These are phyloP conservation scores for Cyrtorhinus lividipennis DNA, from an alignment of 1,140 invertebrate species.

Conservation along the genomic window DNA sequence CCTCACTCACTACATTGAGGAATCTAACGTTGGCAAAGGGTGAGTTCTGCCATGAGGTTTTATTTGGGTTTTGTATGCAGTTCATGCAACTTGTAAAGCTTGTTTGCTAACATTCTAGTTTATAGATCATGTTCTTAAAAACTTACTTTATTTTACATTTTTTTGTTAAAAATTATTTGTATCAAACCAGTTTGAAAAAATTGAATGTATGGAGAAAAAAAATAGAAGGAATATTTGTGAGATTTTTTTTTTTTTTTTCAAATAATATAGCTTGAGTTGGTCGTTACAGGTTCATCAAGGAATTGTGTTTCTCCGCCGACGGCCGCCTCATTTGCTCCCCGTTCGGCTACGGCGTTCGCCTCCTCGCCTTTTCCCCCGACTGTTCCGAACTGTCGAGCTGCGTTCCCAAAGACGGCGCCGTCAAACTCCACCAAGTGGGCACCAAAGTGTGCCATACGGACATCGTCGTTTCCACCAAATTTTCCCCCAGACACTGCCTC, in stretches of 20 bases:
- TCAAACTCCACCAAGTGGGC: constrained; percentile 42
- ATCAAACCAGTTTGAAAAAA: too few species aligned
- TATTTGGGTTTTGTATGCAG: not conserved
- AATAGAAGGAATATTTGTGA: too few species aligned
- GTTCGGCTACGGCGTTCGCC: constrained; percentile 64
- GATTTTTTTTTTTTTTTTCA: too few species aligned
- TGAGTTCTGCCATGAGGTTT: not conserved
- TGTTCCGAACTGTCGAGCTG: constrained; percentile 65
- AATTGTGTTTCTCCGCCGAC: constrained; percentile 76
- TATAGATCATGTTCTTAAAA: not conserved
- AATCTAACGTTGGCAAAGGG: constrained; percentile 64
- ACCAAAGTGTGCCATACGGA: constrained; percentile 59
- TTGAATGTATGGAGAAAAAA: too few species aligned
- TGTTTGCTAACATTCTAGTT: not conserved
- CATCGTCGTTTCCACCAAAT: constrained; percentile 81
- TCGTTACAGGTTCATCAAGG: constrained; percentile 32
- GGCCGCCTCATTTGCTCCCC: constrained; percentile 80
- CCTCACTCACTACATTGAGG: constrained; percentile 69
- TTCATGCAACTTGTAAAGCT: not conserved
- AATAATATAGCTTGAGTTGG: too few species aligned
- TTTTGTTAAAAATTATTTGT: too few species aligned
- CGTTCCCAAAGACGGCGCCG: constrained; percentile 35
- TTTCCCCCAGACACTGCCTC: constrained; percentile 68
- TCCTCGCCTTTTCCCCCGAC: constrained; percentile 61
- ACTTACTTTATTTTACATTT: too few species aligned